Evolutionary conservation across 2,888 invertebrate genomes (phyloP).

Genomic region (Amphiduros pacificus): DNA sequence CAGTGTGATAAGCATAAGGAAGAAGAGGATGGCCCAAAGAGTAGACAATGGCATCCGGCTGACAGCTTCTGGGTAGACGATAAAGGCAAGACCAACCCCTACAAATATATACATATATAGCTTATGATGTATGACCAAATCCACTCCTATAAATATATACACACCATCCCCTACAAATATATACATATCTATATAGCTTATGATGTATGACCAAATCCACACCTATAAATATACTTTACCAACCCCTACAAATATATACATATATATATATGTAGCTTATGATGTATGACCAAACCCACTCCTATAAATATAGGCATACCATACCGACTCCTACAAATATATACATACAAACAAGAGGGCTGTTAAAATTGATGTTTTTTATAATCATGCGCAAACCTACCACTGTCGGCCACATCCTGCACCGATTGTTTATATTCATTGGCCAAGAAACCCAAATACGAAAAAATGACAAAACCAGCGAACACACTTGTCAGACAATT

Average conservation of each 20-base stretch:
- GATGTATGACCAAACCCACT: no score
- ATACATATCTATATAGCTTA: neutral
- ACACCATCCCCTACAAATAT: neutral
- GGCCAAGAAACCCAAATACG: constrained; percentile 52
- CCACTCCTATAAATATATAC: neutral
- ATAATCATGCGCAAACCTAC: no score
- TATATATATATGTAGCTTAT: no score
- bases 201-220: neutral
- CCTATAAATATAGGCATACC: no score
- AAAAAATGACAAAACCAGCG: constrained; percentile 58
- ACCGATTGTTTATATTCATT: constrained; percentile 38
- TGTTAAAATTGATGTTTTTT: no score
- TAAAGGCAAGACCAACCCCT: constrained; percentile 54
- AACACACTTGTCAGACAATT: constrained; percentile 56
- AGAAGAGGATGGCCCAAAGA: constrained; percentile 41
- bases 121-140: neutral
- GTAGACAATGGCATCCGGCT: constrained; percentile 35
- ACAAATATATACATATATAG: constrained; percentile 8
- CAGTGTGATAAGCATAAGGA: constrained; percentile 39
- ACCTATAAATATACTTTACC: no score
- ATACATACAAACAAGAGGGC: no score
- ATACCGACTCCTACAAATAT: no score
- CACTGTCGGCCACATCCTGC: constrained; percentile 42
- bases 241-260: no score
- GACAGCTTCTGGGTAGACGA: constrained; percentile 50